Base-by-base conservation (phyloP, 53 echinoderm and acorn worm species). In the Echinometra lucunter region DNA sequence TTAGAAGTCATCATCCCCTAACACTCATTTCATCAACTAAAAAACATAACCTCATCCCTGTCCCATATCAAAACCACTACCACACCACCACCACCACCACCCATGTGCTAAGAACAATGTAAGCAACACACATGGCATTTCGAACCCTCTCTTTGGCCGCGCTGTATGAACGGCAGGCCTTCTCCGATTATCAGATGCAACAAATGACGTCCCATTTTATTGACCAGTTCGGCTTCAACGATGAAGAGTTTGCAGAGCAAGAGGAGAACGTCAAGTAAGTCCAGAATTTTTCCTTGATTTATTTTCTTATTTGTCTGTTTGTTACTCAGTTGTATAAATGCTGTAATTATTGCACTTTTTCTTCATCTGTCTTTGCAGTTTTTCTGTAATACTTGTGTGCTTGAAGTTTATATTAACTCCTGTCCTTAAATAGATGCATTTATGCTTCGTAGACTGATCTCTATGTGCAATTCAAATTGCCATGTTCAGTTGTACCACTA, bases 201-300 rank as follows among this genome's bases (percentile, higher is more conserved):
- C 99, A 99, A 99, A 99, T 99, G 99, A 99, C 99, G 99, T 99
- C 99, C 99, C 98, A 99, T 99, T 99, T 99, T 99, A 99, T 99
- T 99, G 99, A 99, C 99, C 99, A 98, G 98, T 99, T 98, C 95
- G 99, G 99, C 95, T 99, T 99, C 99, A 97, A 96, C 98, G 99
- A 99, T 81, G 99, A 99, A 94, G 99, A 99, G 97, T 99, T 99
- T 90, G 96, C 98, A 93, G 98, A 99, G 96, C 99, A 99, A 95
- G 99, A 99, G 67, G 98, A 99, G 58, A 96, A 96, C 72, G 99
- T 99, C 93, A 99, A 99, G 99, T 99, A 96, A 99, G 99, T 96
- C 80, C 18, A 47, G 85, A 85, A 45, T n/a, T 53, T 49, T 85
- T 85, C 85, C 85, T 85, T 28, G 53, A 85, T 28, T 25, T 85